phyloP scores from a whole-genome alignment of 2,888 invertebrate species.

The Antheraea yamamai region DNA sequence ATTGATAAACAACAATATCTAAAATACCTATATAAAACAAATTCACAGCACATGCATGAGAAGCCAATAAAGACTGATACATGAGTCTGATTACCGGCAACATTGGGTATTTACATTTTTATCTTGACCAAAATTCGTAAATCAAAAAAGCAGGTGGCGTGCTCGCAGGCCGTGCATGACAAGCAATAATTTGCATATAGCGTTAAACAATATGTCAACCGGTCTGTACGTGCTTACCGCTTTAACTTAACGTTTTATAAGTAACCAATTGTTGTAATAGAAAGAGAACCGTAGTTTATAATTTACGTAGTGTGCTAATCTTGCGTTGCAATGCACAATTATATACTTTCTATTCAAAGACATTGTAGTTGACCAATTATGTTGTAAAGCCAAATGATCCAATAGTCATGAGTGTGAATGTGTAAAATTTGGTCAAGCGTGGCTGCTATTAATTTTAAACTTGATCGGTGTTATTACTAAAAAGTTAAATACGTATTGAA shows the following conservation, averaged over 20 bases:
- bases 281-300: constrained; percentile 1
- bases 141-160: constrained; percentile 16
- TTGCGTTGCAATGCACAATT: neutral
- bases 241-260: constrained; percentile 19
- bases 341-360: neutral
- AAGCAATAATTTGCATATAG: constrained; percentile 12
- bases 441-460: neutral
- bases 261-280: constrained; percentile 21
- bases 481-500: neutral
- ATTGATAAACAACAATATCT: neutral
- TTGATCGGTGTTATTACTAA: neutral
- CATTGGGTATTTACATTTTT: neutral
- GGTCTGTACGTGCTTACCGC: constrained; percentile 32
- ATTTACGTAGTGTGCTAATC: neutral
- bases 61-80: neutral
- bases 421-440: neutral
- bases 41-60: neutral
- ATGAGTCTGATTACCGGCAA: constrained; percentile 6
- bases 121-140: constrained; percentile 10
- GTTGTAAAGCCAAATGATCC: neutral
- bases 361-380: neutral
- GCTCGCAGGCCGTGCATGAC: constrained; percentile 1
- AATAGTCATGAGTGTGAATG: neutral
- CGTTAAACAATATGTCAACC: constrained; percentile 11
- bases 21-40: neutral